Percentiles rank a stretch among this genome's conserved stretches.
Conservation (phyloP, 64 coral and sea anemone genomes). For the Trachythela sp. region DNA sequence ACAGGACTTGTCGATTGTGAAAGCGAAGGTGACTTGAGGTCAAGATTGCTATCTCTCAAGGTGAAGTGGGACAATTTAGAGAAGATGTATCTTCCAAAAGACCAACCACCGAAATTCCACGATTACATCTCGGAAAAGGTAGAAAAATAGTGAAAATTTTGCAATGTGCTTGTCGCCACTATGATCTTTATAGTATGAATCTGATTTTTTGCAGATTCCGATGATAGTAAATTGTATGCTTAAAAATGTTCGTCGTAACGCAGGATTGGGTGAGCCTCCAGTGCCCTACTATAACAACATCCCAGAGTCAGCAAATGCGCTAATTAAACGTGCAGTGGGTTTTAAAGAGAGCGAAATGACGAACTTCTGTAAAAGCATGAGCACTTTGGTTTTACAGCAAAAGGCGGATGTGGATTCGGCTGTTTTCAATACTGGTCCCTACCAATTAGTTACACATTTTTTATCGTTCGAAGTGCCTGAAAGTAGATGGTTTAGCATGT, state of each 20-base stretch:
- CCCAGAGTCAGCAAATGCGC: background rate
- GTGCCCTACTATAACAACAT: constrained; percentile 19
- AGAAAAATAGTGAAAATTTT: background rate
- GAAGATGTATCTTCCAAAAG: background rate
- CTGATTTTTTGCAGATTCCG: background rate
- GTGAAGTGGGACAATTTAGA: background rate
- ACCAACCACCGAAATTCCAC: background rate
- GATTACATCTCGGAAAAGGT: background rate
- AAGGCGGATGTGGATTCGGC: background rate
- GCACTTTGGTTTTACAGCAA: background rate
- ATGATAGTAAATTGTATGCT: constrained; percentile 11
- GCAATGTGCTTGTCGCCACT: background rate
- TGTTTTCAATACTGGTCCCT: background rate
- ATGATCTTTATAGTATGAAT: background rate
- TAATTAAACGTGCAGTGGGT: background rate
- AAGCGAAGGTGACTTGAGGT: background rate
- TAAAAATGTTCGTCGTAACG: background rate
- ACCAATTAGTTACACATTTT: background rate
- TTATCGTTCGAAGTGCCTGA: background rate
- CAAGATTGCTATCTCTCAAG: background rate
- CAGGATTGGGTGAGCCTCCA: background rate
- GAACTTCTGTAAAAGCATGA: background rate
- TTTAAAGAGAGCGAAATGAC: constrained; percentile 8
- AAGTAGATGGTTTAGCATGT: background rate
- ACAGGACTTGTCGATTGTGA: background rate